A percentile compares a stretch with the other conserved stretches of the same genome.
phyloP scores from a whole-genome alignment of 2,113 vertebrate species.

The Gnathonemus echidnorhynchus region DNA sequence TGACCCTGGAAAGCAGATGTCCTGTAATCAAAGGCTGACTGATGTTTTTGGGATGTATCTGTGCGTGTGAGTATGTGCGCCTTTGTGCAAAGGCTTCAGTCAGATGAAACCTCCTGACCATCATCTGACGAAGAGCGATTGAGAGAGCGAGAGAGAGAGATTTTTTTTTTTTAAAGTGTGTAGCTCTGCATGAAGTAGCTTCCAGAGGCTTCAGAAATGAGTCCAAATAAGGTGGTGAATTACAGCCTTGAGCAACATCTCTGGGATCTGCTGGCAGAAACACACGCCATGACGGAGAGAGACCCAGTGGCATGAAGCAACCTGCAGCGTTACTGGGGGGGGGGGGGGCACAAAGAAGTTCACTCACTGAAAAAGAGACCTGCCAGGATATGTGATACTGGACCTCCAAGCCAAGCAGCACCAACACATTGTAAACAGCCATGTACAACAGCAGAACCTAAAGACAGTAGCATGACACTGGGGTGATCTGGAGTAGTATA shows the following conservation, averaged over 20 bases:
- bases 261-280: conserved; percentile 55
- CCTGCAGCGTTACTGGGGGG: background rate
- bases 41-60: background rate
- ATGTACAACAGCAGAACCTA: background rate
- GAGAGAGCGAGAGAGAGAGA: conserved; percentile 11
- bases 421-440: background rate
- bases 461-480: background rate
- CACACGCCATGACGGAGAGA: conserved; percentile 40
- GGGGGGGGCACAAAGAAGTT: background rate
- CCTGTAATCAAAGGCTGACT: background rate
- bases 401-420: background rate
- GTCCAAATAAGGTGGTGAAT: conserved; percentile 71
- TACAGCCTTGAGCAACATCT: conserved; percentile 46
- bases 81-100: conserved; percentile 26
- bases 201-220: conserved; percentile 48
- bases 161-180: conserved; percentile 26
- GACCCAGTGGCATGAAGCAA: background rate
- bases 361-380: background rate
- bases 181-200: conserved; percentile 47
- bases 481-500: background rate
- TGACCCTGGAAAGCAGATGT: background rate
- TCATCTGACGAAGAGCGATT: conserved; percentile 54
- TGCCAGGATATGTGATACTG: background rate
- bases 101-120: conserved; percentile 52
- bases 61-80: background rate